These are phyloP conservation scores for Melieria omissa DNA, from an alignment of 2,888 invertebrate species.

Conservation along the genomic window DNA sequence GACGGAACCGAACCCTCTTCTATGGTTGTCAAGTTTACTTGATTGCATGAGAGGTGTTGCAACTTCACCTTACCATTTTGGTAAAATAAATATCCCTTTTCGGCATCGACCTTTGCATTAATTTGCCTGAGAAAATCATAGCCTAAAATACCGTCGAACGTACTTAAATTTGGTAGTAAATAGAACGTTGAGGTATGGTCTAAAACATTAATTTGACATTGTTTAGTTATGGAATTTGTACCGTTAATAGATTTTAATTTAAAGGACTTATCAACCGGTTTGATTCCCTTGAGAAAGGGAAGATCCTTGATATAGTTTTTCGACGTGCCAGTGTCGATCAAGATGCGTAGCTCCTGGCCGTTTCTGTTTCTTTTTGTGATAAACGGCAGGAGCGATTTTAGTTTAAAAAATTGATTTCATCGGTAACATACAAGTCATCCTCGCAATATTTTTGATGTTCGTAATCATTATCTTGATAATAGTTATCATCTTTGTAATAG, in stretches of 20 bases:
- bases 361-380: constrained; percentile 15
- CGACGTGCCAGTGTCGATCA: constrained; percentile 30
- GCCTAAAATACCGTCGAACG: constrained; percentile 6
- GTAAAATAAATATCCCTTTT: constrained; percentile 23
- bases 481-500: constrained; percentile 1
- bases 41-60: neutral
- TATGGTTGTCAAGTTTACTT: constrained; percentile 21
- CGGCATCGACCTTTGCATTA: constrained; percentile 27
- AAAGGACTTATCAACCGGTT: constrained; percentile 10
- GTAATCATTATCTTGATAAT: neutral
- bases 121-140: constrained; percentile 11
- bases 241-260: constrained; percentile 32
- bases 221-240: constrained; percentile 18
- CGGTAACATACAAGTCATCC: constrained; percentile 6
- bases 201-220: constrained; percentile 19
- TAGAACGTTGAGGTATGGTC: constrained; percentile 19
- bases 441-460: constrained; percentile 18
- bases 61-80: neutral
- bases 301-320: constrained; percentile 32
- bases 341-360: constrained; percentile 22
- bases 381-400: constrained; percentile 31
- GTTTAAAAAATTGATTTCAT: constrained; percentile 15
- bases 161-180: constrained; percentile 2
- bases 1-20: constrained; percentile 16
- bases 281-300: constrained; percentile 7